phyloP scores from a whole-genome alignment of 1,140 invertebrate species.

The Euglossa dilemma region DNA sequence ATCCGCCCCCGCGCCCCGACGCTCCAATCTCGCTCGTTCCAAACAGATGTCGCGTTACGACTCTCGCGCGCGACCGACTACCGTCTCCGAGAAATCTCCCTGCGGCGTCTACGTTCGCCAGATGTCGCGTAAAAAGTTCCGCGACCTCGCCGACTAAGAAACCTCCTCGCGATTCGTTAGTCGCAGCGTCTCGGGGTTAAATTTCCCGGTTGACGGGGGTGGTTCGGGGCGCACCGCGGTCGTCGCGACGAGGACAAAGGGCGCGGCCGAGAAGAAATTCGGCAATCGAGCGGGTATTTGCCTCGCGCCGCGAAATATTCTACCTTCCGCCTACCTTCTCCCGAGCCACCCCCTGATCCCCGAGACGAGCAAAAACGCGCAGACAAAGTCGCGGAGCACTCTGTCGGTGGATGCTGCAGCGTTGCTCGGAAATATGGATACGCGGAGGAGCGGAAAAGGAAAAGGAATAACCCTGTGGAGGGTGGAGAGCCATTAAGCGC shows the following conservation, averaged over 20 bases:
- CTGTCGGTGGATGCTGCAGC: not conserved
- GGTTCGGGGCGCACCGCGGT: not conserved
- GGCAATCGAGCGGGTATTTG: too few relatives aligned
- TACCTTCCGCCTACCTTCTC: too few relatives aligned
- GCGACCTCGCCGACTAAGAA: constrained; percentile 3
- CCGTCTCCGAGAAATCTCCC: constrained; percentile 31
- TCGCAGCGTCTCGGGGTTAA: not conserved
- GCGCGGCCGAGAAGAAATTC: not conserved
- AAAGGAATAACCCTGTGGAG: too few relatives aligned
- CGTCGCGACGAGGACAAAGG: not conserved
- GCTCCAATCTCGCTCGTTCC: constrained; percentile 45
- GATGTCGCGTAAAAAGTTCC: constrained; percentile 70
- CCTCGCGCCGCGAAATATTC: too few relatives aligned
- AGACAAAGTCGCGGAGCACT: not conserved
- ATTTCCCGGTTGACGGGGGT: not conserved
- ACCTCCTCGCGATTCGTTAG: not conserved
- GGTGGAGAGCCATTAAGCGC: not conserved
- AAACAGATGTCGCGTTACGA: constrained; percentile 73
- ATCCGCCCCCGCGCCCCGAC: not conserved
- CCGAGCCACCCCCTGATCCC: too few relatives aligned
- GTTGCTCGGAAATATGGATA: not conserved
- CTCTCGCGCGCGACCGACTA: constrained; percentile 53
- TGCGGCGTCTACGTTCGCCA: constrained; percentile 53
- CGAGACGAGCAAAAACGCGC: not conserved
- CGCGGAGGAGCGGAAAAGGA: not conserved